Evolutionary conservation across 2,797 vertebrate genomes (phyloP), one percentile per base, ranked within the genome.

Genomic region (Clangula hyemalis): DNA sequence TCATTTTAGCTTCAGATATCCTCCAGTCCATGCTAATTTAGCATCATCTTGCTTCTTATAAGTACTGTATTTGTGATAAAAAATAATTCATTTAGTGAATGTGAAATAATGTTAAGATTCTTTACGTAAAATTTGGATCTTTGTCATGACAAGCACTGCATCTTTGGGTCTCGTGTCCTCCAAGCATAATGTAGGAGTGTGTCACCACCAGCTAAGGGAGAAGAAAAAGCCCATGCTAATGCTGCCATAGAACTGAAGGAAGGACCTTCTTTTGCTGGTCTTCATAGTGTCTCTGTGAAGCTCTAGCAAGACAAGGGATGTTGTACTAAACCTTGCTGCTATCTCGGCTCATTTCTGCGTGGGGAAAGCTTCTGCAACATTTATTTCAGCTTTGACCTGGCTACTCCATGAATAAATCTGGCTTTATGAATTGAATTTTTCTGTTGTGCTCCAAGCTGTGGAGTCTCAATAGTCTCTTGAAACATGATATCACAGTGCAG

Each of bases 1-100:
- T 89, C 32, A 58, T 93, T 94, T 87, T 92, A 86, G 13, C 73
- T 56, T 93, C 24, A 6, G 64, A 25, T 77, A 53, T 16, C 24
- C 30, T 93, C 39, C 32, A 73, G 10, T 90, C 51, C 18, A 13
- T 57, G 36, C 53, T 87, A 76, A 86, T 86, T 70, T 88, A 53
- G 21, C 47, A 81, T 64, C 27, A 32, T 61, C 38, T 87, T 81
- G 4, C n/a, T 86, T 93, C 30, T 73, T 79, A 16, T 43, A 49
- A 54, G 34, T 81, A 64, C 18, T 65, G 27, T 10, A 22, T 51
- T 74, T 56, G 27, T 69, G 78, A 78, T 57, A 12, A 87, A 77
- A 77, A 89, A 38, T 22, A 85, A 75, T 73, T 79, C 1, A 41
- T 87, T 64, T 92, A 70, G 49, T 66, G 54, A 72, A 58, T 32